Evolutionary conservation across 2,888 invertebrate genomes (phyloP), one percentile per base, ranked within the genome.

Genomic region (Agrotis puta): DNA sequence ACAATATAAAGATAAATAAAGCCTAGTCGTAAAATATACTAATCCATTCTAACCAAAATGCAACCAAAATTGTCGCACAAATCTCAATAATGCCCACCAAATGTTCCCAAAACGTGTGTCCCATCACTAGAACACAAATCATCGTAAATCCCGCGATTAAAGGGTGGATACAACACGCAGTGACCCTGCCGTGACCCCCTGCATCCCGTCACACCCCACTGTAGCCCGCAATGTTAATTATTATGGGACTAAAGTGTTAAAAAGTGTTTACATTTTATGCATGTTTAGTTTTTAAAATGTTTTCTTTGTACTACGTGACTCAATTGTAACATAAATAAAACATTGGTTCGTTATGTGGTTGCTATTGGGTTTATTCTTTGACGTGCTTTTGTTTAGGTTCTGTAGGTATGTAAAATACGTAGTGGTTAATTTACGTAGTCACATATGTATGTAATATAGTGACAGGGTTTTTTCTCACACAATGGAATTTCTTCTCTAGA

Each of bases 91-190:
- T 54, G 27, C 39, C 24, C 27, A 50, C 47, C 47, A 33, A 68
- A 53, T 58, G 45, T 77, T 70, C 72, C 81, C 77, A 64, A 62
- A 79, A 72, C 57, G 64, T 33, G 64, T 77, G 73, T 77, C 80
- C 24, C 83, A 82, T 65, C 83, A 73, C 83, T 84, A 84, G 64
- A 7, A 76, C 71, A 88, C 85, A 86, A 88, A 89, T 89, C 89
- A 86, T 87, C 85, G 85, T 86, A 87, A 90, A 89, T 88, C 87
- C 88, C 75, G 53, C 81, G 88, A 88, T 88, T 88, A 88, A 85
- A 81, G 84, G 79, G 87, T 74, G 80, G 83, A 83, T 85, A 82
- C 74, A 81, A 82, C 51, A 77, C 77, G 79, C 85, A 82, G 69
- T 79, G 84, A 81, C 79, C 78, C 61, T 39, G 20, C 53, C 13